These are phyloP conservation scores for Muscidifurax raptorellus DNA, from an alignment of 1,140 invertebrate genomes.

Conservation along the genomic window DNA sequence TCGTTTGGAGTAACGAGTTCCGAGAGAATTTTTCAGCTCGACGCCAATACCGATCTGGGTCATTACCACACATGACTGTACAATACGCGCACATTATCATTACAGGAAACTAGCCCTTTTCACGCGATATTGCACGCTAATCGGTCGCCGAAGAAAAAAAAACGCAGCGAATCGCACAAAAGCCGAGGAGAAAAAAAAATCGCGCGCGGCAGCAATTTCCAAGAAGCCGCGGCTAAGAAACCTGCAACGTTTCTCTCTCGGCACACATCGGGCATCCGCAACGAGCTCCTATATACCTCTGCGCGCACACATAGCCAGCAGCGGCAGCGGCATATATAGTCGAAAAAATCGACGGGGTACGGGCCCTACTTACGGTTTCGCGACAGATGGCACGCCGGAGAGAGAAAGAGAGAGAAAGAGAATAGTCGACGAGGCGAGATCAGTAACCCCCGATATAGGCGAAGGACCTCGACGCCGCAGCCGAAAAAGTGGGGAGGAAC, in stretches of 20 bases:
- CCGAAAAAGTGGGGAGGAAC: not conserved
- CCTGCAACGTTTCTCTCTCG: not conserved
- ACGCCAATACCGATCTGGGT: too few species aligned
- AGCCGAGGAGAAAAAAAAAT: not conserved
- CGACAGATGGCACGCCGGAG: conserved; percentile 28
- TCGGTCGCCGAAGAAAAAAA: too few species aligned
- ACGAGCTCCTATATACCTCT: not conserved
- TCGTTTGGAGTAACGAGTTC: not conserved
- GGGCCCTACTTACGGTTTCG: conserved; percentile 22
- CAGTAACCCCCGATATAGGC: conserved; percentile 35
- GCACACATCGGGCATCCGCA: not conserved
- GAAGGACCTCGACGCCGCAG: conserved; percentile 18
- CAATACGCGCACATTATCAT: too few species aligned
- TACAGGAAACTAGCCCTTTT: too few species aligned
- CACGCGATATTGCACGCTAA: too few species aligned
- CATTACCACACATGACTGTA: too few species aligned
- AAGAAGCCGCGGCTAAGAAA: not conserved
- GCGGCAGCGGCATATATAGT: not conserved
- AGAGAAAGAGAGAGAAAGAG: not conserved
- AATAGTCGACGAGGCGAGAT: conserved; percentile 8
- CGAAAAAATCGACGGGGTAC: conserved; percentile 25
- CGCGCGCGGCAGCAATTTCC: not conserved
- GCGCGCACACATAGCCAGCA: not conserved
- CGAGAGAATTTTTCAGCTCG: not conserved
- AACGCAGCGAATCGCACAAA: too few species aligned